These are phyloP conservation scores for Allobates femoralis DNA, from an alignment of 2,797 vertebrate genomes.

Conservation along the genomic window DNA sequence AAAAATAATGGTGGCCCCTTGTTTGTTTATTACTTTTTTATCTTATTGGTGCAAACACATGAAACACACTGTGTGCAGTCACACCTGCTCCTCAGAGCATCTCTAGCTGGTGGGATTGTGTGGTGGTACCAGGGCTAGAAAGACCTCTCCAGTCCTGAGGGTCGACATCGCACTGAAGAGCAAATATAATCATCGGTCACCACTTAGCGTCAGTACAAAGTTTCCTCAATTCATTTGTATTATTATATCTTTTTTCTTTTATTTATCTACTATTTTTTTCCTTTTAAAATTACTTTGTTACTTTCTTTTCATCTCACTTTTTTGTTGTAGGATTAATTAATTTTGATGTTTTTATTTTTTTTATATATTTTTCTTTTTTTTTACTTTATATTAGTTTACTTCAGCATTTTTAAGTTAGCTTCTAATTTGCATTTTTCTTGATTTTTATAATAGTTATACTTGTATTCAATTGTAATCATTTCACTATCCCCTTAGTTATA, in stretches of 20 bases:
- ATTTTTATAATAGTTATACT: too few relatives aligned
- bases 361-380: neutral
- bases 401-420: neutral
- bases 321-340: neutral
- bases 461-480: too few relatives aligned
- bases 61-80: conserved; percentile 63
- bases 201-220: neutral
- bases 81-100: conserved; percentile 57
- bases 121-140: conserved; percentile 55
- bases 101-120: conserved; percentile 60
- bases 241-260: neutral
- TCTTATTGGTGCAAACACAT: conserved; percentile 54
- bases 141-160: conserved; percentile 62
- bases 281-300: too few relatives aligned
- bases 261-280: neutral
- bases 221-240: neutral
- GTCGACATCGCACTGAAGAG: neutral
- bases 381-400: neutral
- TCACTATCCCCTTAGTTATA: too few relatives aligned
- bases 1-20: conserved; percentile 18
- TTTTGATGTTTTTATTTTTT: neutral
- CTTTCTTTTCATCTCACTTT: neutral
- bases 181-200: neutral
- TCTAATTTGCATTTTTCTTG: too few relatives aligned
- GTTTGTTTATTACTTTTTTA: neutral